Evolutionary conservation across 2,888 invertebrate genomes (phyloP).

Genomic region (Coenonympha arcania): DNA sequence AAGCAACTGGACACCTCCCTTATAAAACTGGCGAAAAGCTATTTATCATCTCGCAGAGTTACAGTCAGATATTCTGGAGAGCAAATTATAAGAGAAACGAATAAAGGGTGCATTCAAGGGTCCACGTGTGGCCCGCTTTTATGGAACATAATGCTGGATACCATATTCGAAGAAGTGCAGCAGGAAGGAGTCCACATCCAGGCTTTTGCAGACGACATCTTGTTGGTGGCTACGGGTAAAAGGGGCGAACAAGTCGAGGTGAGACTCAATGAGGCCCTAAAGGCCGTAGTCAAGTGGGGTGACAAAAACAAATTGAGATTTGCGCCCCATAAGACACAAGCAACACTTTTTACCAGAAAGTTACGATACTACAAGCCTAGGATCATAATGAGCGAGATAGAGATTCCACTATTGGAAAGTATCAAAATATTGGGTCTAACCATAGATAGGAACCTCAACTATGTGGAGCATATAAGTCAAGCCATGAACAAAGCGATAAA

Average conservation of each 20-base stretch:
- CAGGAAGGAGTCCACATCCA: neutral
- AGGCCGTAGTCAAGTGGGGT: too few relatives aligned
- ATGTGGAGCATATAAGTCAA: neutral
- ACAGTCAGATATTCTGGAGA: neutral
- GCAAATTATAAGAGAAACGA: neutral
- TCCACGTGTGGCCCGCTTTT: too few relatives aligned
- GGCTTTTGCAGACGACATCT: neutral
- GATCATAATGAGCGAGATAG: neutral
- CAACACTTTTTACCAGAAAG: neutral
- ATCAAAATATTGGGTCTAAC: slow-evolving; percentile 4
- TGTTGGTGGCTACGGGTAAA: neutral
- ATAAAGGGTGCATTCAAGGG: too few relatives aligned
- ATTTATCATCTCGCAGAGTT: neutral
- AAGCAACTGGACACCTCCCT: neutral
- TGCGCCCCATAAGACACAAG: too few relatives aligned
- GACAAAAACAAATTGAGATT: neutral
- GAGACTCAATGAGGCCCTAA: too few relatives aligned
- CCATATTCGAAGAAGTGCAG: neutral
- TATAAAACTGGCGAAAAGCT: neutral
- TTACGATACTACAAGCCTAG: neutral
- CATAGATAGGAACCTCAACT: neutral
- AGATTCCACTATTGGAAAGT: neutral
- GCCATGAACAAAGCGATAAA: neutral
- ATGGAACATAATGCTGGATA: slow-evolving; percentile 1
- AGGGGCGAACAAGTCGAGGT: too few relatives aligned